Conservation (phyloP, 2,888 invertebrate species). For the Desoria tigrina region DNA sequence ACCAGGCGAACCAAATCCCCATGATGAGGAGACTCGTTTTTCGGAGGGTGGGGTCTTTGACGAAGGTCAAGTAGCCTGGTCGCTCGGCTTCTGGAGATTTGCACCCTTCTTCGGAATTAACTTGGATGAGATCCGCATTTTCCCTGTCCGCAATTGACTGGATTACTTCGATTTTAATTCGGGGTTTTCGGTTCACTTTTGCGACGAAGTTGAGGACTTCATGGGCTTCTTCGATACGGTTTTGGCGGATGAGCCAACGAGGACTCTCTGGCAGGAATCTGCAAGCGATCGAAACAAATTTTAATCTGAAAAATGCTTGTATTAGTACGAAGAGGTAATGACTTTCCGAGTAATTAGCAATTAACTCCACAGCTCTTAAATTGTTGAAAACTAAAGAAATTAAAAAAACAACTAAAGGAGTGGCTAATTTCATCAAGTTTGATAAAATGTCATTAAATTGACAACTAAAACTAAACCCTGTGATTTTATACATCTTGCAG, state of each 20-base stretch:
- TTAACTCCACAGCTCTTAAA: not conserved
- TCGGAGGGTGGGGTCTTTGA: constrained; percentile 24
- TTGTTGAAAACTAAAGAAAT: constrained; percentile 26
- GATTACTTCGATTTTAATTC: constrained; percentile 12
- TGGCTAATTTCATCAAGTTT: too few species aligned
- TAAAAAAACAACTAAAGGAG: constrained; percentile 35
- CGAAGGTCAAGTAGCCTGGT: constrained; percentile 34
- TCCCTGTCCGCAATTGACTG: constrained; percentile 18
- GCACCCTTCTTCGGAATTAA: too few species aligned
- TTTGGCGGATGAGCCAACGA: constrained; percentile 38
- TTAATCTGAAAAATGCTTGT: not conserved
- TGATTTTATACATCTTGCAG: too few species aligned
- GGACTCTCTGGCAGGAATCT: constrained; percentile 45
- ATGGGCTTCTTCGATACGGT: constrained; percentile 30
- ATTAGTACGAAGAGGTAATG: not conserved
- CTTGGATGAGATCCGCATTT: not conserved
- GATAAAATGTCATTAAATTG: too few species aligned
- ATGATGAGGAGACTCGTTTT: constrained; percentile 35
- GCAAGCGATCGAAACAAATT: not conserved
- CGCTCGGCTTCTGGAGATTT: not conserved
- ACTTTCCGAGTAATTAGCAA: not conserved
- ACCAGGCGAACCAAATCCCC: constrained; percentile 41
- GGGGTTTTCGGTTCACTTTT: constrained; percentile 8
- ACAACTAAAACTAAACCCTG: too few species aligned
- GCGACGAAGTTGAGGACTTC: constrained; percentile 19